Evolutionary conservation across 1,140 invertebrate genomes (phyloP).

Genomic region (Megalopta genalis): DNA sequence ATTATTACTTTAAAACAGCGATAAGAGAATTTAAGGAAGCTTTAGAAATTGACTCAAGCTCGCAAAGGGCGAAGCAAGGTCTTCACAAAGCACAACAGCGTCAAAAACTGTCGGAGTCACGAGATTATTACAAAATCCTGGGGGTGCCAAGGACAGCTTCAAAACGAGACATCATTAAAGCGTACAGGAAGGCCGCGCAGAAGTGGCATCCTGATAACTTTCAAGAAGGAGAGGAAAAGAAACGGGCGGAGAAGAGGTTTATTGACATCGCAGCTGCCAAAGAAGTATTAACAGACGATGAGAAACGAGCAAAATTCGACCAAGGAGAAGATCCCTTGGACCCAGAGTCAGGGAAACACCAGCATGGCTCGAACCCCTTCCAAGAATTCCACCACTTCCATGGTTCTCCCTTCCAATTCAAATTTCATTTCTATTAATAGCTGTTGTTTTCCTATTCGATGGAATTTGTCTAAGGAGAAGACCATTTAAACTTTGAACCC

Average conservation of each 20-base stretch:
- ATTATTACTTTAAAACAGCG: conserved; percentile 81
- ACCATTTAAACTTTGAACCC: no score
- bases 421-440: conserved; percentile 94
- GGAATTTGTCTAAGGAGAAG: no score
- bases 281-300: conserved; percentile 92
- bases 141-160: conserved; percentile 91
- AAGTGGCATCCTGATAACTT: conserved; percentile 99
- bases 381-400: conserved; percentile 93
- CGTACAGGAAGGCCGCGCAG: conserved; percentile 97
- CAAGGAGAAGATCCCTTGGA: conserved; percentile 98
- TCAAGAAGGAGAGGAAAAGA: conserved; percentile 93
- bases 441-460: no score
- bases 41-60: conserved; percentile 90
- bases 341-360: conserved; percentile 89
- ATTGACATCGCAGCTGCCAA: conserved; percentile 99
- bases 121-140: conserved; percentile 99
- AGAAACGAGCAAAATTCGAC: conserved; percentile 96
- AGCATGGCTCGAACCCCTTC: conserved; percentile 89
- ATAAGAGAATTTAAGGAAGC: conserved; percentile 93
- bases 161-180: conserved; percentile 97
- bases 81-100: conserved; percentile 94
- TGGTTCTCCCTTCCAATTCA: conserved; percentile 95
- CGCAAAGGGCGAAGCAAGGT: conserved; percentile 93
- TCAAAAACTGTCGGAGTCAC: conserved; percentile 94
- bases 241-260: conserved; percentile 97